Evolutionary conservation across 2,888 invertebrate genomes (phyloP).

Genomic region (Drosophila austrosaltans): DNA sequence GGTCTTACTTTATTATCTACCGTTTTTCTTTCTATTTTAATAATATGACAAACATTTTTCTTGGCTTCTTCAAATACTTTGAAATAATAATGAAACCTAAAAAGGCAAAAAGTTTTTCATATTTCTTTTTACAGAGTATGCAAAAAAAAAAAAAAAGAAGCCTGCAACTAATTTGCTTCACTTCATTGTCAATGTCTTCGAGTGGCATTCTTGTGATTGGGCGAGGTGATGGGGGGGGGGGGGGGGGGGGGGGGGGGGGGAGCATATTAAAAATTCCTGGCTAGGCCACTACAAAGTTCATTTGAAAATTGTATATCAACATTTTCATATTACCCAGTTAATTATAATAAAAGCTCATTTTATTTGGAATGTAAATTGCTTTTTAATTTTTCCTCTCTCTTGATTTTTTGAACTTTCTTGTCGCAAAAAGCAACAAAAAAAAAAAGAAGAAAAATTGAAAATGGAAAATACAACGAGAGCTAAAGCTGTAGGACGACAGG

Average conservation of each 20-base stretch:
- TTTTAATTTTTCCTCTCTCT: conserved; percentile 61
- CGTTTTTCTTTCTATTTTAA: no score
- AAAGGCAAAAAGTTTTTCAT: no score
- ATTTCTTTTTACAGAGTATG: no score
- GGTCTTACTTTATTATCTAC: no score
- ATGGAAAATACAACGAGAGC: conserved; percentile 9
- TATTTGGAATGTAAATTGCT: conserved; percentile 73
- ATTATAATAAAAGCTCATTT: conserved; percentile 69
- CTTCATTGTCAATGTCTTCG: conserved; percentile 35
- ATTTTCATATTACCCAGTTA: conserved; percentile 49
- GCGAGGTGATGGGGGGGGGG: no score
- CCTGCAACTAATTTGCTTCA: conserved; percentile 7
- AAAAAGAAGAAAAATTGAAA: conserved; percentile 34
- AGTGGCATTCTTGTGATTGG: conserved; percentile 12
- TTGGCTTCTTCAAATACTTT: no score
- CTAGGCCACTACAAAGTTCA: conserved; percentile 16
- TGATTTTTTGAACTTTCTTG: conserved; percentile 64
- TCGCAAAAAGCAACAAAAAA: conserved; percentile 26
- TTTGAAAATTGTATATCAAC: not conserved
- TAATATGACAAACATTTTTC: no score
- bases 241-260: no score
- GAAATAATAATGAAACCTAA: no score
- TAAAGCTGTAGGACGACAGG: conserved; percentile 8
- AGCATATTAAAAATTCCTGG: conserved; percentile 45
- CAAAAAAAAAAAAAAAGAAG: no score